Conservation (phyloP, 2,888 invertebrate species). For the Hymenopus coronatus region DNA sequence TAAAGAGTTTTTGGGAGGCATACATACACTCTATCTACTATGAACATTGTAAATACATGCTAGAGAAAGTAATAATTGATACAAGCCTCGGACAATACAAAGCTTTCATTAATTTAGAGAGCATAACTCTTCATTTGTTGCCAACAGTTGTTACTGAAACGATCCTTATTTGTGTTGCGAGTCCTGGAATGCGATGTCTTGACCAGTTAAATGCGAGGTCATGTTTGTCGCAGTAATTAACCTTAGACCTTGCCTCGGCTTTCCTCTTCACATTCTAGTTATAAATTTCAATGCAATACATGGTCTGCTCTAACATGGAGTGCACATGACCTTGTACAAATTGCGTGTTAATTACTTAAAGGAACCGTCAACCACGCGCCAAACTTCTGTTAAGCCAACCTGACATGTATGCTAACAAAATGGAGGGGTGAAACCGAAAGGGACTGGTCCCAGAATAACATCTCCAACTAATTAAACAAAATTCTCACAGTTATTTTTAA, state of each 20-base stretch:
- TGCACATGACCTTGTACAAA: background rate
- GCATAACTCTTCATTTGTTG: background rate
- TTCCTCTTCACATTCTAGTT: background rate
- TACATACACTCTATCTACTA: no score
- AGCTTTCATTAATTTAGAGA: background rate
- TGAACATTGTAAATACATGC: no score
- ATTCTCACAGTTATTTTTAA: no score
- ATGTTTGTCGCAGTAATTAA: background rate
- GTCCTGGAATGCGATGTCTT: background rate
- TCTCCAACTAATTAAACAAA: background rate
- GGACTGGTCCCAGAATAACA: background rate
- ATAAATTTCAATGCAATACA: background rate
- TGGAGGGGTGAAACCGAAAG: background rate
- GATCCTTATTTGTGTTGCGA: background rate
- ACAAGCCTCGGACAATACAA: no score
- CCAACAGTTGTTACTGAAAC: background rate
- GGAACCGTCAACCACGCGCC: background rate
- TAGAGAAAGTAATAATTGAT: no score
- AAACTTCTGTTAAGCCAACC: background rate
- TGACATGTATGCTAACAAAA: no score
- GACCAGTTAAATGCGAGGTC: background rate
- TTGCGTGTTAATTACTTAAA: background rate
- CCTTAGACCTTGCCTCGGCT: background rate
- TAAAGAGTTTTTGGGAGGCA: no score
- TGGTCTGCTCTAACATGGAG: background rate